A percentile compares a stretch with the other conserved stretches of the same genome.
phyloP scores from a whole-genome alignment of 2,888 invertebrate species.

The Pseudococcus jackbeardsleyi region DNA sequence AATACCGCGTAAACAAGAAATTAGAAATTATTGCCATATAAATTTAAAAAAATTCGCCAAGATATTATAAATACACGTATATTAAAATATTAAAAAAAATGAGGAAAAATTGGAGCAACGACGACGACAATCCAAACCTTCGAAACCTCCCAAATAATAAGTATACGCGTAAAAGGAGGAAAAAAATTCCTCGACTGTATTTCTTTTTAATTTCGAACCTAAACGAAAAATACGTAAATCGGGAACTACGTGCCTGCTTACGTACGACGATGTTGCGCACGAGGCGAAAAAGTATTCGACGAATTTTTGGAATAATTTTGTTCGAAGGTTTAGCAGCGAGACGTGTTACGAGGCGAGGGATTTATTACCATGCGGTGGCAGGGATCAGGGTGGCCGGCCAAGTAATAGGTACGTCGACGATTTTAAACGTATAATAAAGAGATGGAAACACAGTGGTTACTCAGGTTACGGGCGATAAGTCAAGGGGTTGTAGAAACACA shows the following conservation, averaged over 20 bases:
- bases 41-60: not conserved
- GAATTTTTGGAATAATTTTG: constrained; percentile 9
- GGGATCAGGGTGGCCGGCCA: constrained; percentile 1
- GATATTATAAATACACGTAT: not conserved
- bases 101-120: not conserved
- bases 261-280: not conserved
- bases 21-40: not conserved
- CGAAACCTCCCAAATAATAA: not conserved
- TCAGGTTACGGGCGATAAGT: constrained; percentile 13
- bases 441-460: constrained; percentile 35
- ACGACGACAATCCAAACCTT: not conserved
- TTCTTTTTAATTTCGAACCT: not conserved
- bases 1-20: constrained; percentile 1
- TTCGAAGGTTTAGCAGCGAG: not conserved
- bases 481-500: not conserved
- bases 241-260: not conserved
- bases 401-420: constrained; percentile 2
- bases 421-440: constrained; percentile 19
- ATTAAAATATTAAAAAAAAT: not conserved
- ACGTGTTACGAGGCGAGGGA: not conserved
- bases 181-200: not conserved
- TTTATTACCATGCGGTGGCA: not conserved
- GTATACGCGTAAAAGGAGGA: not conserved
- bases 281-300: constrained; percentile 10
- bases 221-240: not conserved